phyloP scores from a whole-genome alignment of 2,113 vertebrate species.

The Hippopotamus amphibius region DNA sequence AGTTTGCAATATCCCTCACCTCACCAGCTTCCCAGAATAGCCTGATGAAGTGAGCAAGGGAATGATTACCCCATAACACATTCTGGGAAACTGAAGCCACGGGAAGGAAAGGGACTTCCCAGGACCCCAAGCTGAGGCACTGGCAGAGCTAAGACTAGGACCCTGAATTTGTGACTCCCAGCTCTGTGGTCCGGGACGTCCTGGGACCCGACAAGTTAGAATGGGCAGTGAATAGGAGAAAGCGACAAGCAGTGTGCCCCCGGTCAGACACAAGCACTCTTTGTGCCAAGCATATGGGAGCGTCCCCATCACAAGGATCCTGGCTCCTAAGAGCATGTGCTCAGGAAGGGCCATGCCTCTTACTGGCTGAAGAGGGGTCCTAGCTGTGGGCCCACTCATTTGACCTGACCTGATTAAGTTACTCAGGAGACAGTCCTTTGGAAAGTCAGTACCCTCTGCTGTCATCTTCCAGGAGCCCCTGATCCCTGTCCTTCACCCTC shows the following conservation, averaged over 20 bases:
- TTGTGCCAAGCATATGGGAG: not conserved
- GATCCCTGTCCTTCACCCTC: not conserved
- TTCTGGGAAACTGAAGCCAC: not conserved
- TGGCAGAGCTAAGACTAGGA: not conserved
- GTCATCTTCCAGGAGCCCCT: not conserved
- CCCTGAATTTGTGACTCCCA: not conserved
- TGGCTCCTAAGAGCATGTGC: not conserved
- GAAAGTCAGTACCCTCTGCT: not conserved
- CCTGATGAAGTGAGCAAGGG: not conserved
- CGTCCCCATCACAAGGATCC: not conserved
- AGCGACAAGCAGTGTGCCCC: fast-evolving
- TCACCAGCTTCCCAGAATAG: not conserved
- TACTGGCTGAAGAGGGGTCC: not conserved
- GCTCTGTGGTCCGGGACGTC: not conserved
- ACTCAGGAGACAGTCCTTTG: slow-evolving; percentile 4
- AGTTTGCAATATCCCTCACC: not conserved
- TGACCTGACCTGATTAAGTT: not conserved
- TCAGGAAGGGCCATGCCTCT: not conserved
- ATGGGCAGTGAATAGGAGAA: not conserved
- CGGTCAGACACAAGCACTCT: not conserved
- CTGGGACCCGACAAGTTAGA: not conserved
- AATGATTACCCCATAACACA: not conserved
- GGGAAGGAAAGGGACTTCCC: not conserved
- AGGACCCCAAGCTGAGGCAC: not conserved
- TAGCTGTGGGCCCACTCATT: not conserved